phyloP scores from a whole-genome alignment of 2,113 vertebrate genomes.

The Paradisaea rubra region DNA sequence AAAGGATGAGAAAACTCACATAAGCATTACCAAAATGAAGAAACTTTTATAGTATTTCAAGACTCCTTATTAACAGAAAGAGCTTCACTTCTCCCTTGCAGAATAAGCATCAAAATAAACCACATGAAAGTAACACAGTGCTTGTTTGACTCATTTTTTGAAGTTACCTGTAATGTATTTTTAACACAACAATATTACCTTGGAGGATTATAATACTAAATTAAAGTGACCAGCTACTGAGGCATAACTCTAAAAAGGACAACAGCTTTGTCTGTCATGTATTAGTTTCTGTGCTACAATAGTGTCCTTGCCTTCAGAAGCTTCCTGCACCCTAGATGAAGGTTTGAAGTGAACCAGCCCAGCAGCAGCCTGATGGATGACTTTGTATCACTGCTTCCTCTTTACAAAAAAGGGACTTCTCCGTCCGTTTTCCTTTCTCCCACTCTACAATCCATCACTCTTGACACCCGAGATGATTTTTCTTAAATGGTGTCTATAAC shows the following conservation, averaged over 20 bases:
- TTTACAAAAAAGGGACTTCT: constrained; percentile 15
- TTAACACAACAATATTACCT: neutral
- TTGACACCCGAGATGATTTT: neutral
- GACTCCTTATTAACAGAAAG: neutral
- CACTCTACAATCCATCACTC: constrained; percentile 48
- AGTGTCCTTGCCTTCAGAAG: neutral
- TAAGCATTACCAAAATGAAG: neutral
- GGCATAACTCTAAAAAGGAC: neutral
- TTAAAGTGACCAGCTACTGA: neutral
- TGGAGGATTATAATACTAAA: neutral
- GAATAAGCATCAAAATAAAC: neutral
- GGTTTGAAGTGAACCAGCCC: neutral
- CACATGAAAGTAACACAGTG: neutral
- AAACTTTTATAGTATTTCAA: neutral
- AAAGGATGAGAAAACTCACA: neutral
- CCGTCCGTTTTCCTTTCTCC: neutral
- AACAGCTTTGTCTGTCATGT: neutral
- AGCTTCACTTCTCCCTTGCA: neutral
- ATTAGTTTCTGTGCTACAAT: neutral
- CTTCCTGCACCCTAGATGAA: neutral
- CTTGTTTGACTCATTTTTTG: neutral
- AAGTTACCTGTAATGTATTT: neutral
- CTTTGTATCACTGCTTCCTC: neutral
- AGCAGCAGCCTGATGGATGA: constrained; percentile 45
- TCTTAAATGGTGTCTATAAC: neutral